Evolutionary conservation across 2,113 vertebrate genomes (phyloP), one percentile per base, ranked within the genome.

Genomic region (Ictalurus furcatus): DNA sequence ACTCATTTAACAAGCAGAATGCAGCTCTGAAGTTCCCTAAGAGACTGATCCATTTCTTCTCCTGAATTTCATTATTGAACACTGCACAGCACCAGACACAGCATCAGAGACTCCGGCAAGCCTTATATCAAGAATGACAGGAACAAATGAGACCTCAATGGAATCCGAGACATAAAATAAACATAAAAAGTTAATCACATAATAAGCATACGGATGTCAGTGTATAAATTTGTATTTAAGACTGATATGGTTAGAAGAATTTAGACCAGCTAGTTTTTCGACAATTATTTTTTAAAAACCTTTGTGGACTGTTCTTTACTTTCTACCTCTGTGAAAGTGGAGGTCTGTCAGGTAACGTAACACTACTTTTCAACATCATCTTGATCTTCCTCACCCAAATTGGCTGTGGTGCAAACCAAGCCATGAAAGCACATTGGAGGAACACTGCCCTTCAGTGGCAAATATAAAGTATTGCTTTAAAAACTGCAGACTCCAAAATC

Each of bases 1-100:
- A 54, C 84, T 54, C 63, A 52, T 11, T 85, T 69, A 73, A 88
- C 88, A 86, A 73, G 65, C 78, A 83, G 87, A 17, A 56, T 54
- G 79, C 61, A 58, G 71, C 90, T 93, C 90, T 92, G 90, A 93
- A 93, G 90, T 93, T 93, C 90, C 88, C 87, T 54, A 73, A 58
- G 89, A 48, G 65, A 78, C 56, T 37, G 87, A 87, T 48, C 21
- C 52, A 78, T 25, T 61, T 34, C 59, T 40, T 87, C 48, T 61
- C 78, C 88, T 88, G 87, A 92, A 90, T 93, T 94, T 92, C 90
- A 94, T 94, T 94, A 95, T 93, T 93, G 90, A 94, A 92, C 30
- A 86, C 78, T 90, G 37, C 67, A 81, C 89, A 85, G 78, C 87
- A 88, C n/a, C n/a, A 63, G 85, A 83, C 92, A 93, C 87, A 86